phyloP scores from a whole-genome alignment of 2,888 invertebrate species.

The Lasioglossum marginatum region DNA sequence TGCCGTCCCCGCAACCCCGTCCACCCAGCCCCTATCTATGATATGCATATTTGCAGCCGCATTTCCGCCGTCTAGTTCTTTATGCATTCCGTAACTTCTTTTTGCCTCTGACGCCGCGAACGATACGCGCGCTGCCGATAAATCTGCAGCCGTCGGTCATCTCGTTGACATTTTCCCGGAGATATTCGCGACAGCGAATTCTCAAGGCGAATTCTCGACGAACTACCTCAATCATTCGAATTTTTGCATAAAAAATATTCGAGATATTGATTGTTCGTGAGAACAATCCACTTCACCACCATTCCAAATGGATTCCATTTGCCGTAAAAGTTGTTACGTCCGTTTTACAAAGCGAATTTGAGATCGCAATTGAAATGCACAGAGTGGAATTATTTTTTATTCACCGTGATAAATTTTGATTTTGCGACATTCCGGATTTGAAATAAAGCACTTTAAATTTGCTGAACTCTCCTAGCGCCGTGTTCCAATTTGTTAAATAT shows the following conservation, averaged over 20 bases:
- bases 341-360: neutral
- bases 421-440: neutral
- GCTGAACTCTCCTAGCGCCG: neutral
- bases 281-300: neutral
- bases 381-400: neutral
- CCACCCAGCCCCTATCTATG: slow-evolving; percentile 28
- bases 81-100: slow-evolving; percentile 43
- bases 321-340: neutral
- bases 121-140: neutral
- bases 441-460: neutral
- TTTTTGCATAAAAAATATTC: neutral
- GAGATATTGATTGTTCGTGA: neutral
- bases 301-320: neutral
- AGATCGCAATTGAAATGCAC: neutral
- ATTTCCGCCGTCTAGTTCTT: slow-evolving; percentile 45
- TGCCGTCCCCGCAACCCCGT: too few species aligned
- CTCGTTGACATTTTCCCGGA: neutral
- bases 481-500: neutral
- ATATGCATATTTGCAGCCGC: slow-evolving; percentile 53
- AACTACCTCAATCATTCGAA: neutral
- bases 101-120: neutral
- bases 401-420: neutral
- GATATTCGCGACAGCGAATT: neutral
- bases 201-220: neutral
- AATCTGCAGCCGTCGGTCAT: neutral